These are phyloP conservation scores for Centropristis striata DNA, from an alignment of 2,113 vertebrate genomes.

Conservation along the genomic window DNA sequence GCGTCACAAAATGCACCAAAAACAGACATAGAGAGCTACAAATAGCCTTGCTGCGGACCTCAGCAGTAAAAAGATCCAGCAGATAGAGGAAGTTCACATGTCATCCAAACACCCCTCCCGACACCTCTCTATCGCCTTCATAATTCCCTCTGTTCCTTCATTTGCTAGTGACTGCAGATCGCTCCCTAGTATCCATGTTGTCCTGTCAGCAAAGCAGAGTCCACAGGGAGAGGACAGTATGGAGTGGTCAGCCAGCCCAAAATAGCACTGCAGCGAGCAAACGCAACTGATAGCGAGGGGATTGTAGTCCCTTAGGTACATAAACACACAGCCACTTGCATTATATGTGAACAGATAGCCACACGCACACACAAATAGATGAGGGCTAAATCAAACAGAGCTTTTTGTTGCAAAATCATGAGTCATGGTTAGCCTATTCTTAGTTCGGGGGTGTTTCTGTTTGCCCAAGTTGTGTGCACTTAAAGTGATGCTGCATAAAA, in stretches of 20 bases:
- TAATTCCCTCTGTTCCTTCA: conserved; percentile 49
- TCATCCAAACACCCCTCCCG: conserved; percentile 25
- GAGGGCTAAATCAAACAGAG: conserved; percentile 63
- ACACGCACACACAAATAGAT: conserved; percentile 35
- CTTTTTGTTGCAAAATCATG: conserved; percentile 82
- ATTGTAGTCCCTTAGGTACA: conserved; percentile 40
- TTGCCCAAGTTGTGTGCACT: conserved; percentile 72
- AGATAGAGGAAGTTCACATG: conserved; percentile 23
- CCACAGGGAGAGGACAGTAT: conserved; percentile 68
- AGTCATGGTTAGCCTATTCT: conserved; percentile 82
- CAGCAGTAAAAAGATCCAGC: conserved; percentile 15
- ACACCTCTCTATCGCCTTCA: conserved; percentile 29
- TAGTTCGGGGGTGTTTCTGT: conserved; percentile 70
- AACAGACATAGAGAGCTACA: conserved; percentile 29
- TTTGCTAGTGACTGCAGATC: conserved; percentile 48
- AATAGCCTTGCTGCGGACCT: conserved; percentile 45
- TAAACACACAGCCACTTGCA: conserved; percentile 23
- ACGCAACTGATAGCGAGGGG: conserved; percentile 68
- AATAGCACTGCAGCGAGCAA: conserved; percentile 81
- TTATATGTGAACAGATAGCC: conserved; percentile 20
- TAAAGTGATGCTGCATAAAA: conserved; percentile 70
- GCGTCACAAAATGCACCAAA: conserved; percentile 44
- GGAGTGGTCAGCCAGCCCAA: conserved; percentile 68
- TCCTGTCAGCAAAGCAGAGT: conserved; percentile 71
- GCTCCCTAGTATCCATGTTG: conserved; percentile 61